These are phyloP conservation scores for Neodon shergylaensis DNA, from an alignment of 2,113 vertebrate genomes.

Conservation along the genomic window DNA sequence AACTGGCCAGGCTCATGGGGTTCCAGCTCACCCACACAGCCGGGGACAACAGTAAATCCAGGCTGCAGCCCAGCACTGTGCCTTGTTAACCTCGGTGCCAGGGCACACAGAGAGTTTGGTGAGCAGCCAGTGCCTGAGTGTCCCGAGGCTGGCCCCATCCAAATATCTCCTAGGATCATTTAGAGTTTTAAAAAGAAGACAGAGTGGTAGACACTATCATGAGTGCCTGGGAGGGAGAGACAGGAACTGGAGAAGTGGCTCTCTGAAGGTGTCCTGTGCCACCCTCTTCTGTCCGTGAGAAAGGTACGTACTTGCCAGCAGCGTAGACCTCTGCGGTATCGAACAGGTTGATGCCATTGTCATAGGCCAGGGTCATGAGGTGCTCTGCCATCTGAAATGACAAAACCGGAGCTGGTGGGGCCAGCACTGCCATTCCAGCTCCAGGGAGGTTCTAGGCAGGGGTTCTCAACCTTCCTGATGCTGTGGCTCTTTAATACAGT, in stretches of 20 bases:
- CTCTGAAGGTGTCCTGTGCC: accelerated
- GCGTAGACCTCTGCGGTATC: constrained; percentile 99
- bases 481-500: too few species aligned
- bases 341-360: constrained; percentile 99
- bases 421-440: not conserved
- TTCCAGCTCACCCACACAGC: accelerated
- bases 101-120: not conserved
- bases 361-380: constrained; percentile 98
- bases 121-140: not conserved
- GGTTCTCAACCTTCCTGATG: not conserved
- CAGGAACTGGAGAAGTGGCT: accelerated
- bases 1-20: not conserved
- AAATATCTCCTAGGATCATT: not conserved
- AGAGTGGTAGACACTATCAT: not conserved
- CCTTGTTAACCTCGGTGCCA: not conserved
- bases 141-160: not conserved
- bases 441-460: not conserved
- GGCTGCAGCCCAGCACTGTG: accelerated
- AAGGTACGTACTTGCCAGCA: constrained; percentile 95
- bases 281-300: accelerated
- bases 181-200: too few species aligned
- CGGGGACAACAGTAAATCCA: not conserved
- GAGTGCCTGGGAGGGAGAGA: not conserved
- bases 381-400: constrained; percentile 96
- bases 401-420: not conserved